Conservation (phyloP, 2,888 invertebrate species). For the Limenitis camilla region DNA sequence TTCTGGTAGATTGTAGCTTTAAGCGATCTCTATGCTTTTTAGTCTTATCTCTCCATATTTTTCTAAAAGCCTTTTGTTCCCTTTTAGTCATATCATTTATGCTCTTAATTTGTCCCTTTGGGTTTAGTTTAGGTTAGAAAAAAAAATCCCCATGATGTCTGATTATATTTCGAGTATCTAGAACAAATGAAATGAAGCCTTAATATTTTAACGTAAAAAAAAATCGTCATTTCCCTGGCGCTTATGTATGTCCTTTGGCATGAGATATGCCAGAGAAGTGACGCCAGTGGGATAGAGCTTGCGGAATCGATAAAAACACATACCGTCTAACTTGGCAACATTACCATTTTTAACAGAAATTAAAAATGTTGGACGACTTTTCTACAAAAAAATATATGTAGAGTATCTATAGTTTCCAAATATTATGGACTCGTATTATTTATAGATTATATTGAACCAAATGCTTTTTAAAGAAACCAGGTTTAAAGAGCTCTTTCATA, state of each 20-base stretch:
- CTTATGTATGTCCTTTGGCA: constrained; percentile 19
- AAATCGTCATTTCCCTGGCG: constrained; percentile 19
- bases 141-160: no score
- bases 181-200: no score
- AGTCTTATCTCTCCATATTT: constrained; percentile 22
- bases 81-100: constrained; percentile 19
- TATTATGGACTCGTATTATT: no score
- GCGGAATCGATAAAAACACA: constrained; percentile 25
- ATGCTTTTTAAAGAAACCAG: no score
- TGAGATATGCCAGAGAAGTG: constrained; percentile 6
- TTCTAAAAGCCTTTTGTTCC: constrained; percentile 20
- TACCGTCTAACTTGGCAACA: constrained; percentile 19
- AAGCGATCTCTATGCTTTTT: neutral
- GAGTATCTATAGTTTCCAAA: no score
- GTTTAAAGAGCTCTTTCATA: no score
- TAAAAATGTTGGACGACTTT: neutral
- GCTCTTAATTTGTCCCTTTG: no score
- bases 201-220: neutral
- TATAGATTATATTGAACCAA: no score
- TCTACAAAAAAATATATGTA: no score
- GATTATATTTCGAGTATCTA: no score
- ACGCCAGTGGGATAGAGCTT: no score
- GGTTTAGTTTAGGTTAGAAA: no score
- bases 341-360: neutral
- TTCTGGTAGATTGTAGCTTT: neutral